Percentiles rank a stretch among this genome's conserved stretches.
Conservation (phyloP, 2,113 vertebrate species). For the Xenopus tropicalis region UCB_Xtro_10.0 CM004443.2:174794501-174795000, state of each 20-base stretch:
- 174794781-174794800: background rate
- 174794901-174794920: constrained; percentile 30
- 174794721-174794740: constrained; percentile 23
- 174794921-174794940: background rate
- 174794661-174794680: no score
- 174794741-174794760: constrained; percentile 28
- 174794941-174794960: constrained; percentile 40
- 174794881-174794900: background rate
- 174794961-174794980: background rate
- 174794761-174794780: constrained; percentile 20
- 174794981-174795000: background rate
- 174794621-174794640: no score
- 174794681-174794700: constrained; percentile 18
- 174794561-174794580: no score
- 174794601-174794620: no score
- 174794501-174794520: no score
- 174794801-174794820: background rate
- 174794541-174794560: no score
- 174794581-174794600: no score
- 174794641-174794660: no score
- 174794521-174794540: no score
- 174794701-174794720: constrained; percentile 17
- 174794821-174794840: background rate
- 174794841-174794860: background rate
- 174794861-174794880: constrained; percentile 16